Evolutionary conservation across 2,113 vertebrate genomes (phyloP), one percentile per base, ranked within the genome.

Genomic region (Serilophus lunatus): DNA sequence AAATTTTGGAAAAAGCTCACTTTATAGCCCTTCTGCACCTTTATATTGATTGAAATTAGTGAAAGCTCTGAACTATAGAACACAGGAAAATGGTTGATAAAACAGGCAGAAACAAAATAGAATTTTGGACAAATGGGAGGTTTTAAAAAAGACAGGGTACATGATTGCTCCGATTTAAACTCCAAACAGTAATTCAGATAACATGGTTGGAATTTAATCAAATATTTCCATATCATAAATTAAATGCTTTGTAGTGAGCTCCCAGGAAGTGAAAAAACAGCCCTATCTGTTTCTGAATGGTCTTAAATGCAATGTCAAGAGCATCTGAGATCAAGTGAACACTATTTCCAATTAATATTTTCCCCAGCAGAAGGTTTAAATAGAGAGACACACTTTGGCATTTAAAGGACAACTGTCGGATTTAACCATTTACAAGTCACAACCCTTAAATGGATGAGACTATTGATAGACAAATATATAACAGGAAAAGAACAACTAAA

Each of bases 311-410:
- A 68, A 68, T 4, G 2, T 12, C 10, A 80, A 71, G 82, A 86
- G 40, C 79, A 69, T 40, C 26, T 81, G 56, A 90, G 50, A 59
- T 66, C 33, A 80, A 81, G 24, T 53, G 33, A 76, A 71, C 22
- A 44, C 8, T 75, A 5, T 81, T 92, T 60, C 42, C 36, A 68
- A 5, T 25, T 49, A 95, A 65, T 82, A 70, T 72, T 91, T 78
- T 79, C 18, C 42, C 53, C 29, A 82, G 66, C 33, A 88, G 70
- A 82, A 86, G 82, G 26, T 76, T 82, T 95, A 95, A 95, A 85
- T 74, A 77, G 18, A 74, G 42, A 89, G 15, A 76, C 25, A 84
- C 16, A 35, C 36, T 90, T 82, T 53, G 51, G 64, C 90, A 90
- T 81, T 93, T 91, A 93, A 90, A 83, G 66, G 59, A 89, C 56